phyloP scores from a whole-genome alignment of 2,888 invertebrate species.

The Drosophila peninsularis region DNA sequence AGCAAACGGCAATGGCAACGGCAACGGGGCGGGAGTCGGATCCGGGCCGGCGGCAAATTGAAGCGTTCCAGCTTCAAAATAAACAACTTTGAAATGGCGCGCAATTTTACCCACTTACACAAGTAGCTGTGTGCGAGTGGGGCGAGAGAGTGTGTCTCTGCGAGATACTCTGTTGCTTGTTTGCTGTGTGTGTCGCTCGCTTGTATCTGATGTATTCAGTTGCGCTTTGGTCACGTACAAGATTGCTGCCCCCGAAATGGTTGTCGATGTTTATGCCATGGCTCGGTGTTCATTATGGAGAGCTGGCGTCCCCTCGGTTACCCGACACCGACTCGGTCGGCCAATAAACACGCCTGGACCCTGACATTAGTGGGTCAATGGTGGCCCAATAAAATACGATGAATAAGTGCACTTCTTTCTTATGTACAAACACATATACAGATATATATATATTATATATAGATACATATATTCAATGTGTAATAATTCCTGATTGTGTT shows the following conservation, averaged over 20 bases:
- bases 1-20: conserved; percentile 24
- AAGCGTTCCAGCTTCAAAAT: conserved; percentile 64
- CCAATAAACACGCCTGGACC: conserved; percentile 26
- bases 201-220: conserved; percentile 43
- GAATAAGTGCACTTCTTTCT: conserved; percentile 37
- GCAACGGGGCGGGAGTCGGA: conserved; percentile 3
- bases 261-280: conserved; percentile 57
- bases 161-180: conserved; percentile 45
- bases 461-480: background rate
- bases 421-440: background rate
- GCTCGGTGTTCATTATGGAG: conserved; percentile 51
- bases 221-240: conserved; percentile 77
- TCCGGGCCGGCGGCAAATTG: conserved; percentile 36
- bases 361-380: conserved; percentile 57
- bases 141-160: conserved; percentile 31
- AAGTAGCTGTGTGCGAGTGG: conserved; percentile 20
- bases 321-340: conserved; percentile 30
- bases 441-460: background rate
- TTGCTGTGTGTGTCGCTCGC: conserved; percentile 19
- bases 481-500: conserved; percentile 33
- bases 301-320: conserved; percentile 27
- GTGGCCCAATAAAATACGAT: conserved; percentile 38
- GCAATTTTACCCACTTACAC: conserved; percentile 64
- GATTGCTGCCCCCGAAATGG: conserved; percentile 64
- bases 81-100: conserved; percentile 78